Percentiles rank a stretch among this genome's conserved stretches.
phyloP scores from a whole-genome alignment of 2,113 vertebrate genomes.

The Cyrtonyx montezumae region DNA sequence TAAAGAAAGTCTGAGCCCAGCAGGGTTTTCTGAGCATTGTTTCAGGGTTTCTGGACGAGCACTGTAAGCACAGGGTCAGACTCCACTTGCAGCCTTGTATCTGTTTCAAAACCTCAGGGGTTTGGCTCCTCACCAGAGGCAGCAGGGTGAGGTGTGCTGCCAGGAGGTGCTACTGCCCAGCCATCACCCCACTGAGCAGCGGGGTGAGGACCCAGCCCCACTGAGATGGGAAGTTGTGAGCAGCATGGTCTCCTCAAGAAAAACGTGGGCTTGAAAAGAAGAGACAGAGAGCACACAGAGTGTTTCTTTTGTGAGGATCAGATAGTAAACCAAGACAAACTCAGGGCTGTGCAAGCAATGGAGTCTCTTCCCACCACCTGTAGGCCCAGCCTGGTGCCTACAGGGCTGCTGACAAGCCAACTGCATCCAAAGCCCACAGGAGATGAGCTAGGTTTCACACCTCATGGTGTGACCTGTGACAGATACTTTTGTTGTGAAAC shows the following conservation, averaged over 20 bases:
- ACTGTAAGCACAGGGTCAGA: not conserved
- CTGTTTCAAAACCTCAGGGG: not conserved
- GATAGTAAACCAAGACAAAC: not conserved
- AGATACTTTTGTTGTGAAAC: not conserved
- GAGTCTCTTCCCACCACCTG: not conserved
- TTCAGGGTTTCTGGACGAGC: not conserved
- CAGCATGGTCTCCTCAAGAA: not conserved
- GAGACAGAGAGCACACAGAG: not conserved
- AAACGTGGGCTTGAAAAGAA: not conserved
- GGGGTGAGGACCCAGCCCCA: fast-evolving
- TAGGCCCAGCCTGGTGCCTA: not conserved
- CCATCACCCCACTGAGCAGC: fast-evolving
- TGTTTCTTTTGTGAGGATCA: not conserved
- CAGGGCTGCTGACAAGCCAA: fast-evolving
- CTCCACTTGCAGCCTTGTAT: not conserved
- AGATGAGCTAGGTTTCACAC: not conserved
- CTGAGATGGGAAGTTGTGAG: fast-evolving
- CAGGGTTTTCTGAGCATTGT: not conserved
- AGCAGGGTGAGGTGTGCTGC: not conserved
- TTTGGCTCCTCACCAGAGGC: not conserved
- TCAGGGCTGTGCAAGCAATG: not conserved
- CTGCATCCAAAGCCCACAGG: not conserved
- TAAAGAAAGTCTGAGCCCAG: not conserved
- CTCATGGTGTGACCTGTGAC: not conserved
- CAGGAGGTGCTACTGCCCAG: fast-evolving